A percentile compares a stretch with the other conserved stretches of the same genome.
phyloP scores from a whole-genome alignment of 2,113 vertebrate species.

The Hoplias malabaricus region DNA sequence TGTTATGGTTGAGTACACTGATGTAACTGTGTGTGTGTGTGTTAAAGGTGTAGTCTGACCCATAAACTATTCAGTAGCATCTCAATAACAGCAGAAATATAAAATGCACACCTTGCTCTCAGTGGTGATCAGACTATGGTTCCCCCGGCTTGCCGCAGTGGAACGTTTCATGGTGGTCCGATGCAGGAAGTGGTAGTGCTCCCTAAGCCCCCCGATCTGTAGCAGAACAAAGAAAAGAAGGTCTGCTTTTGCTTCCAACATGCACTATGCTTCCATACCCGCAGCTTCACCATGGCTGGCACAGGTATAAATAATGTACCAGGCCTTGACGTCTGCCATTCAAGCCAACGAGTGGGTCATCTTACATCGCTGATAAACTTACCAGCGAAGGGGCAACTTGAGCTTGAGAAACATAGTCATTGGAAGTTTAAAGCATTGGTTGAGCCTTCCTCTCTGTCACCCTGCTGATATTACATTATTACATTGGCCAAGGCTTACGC shows the following conservation, averaged over 20 bases:
- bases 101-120: conserved; percentile 91
- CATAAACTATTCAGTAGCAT: conserved; percentile 68
- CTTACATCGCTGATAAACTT: conserved; percentile 71
- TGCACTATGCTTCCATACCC: background rate
- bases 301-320: conserved; percentile 69
- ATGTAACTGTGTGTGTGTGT: background rate
- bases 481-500: conserved; percentile 25
- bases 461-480: conserved; percentile 30
- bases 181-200: conserved; percentile 90
- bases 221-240: conserved; percentile 44
- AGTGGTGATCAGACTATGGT: conserved; percentile 84
- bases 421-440: conserved; percentile 32
- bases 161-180: conserved; percentile 84
- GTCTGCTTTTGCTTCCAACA: conserved; percentile 19
- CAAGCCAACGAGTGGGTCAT: conserved; percentile 53
- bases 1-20: background rate
- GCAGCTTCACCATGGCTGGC: conserved; percentile 40
- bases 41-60: conserved; percentile 47
- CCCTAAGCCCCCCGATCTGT: conserved; percentile 86
- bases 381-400: conserved; percentile 66
- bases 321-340: conserved; percentile 59
- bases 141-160: conserved; percentile 79
- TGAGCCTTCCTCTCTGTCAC: conserved; percentile 34
- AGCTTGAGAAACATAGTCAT: conserved; percentile 48
- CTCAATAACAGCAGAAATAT: conserved; percentile 50